Conservation (phyloP, 2,888 invertebrate species). For the Zygaena filipendulae region DNA sequence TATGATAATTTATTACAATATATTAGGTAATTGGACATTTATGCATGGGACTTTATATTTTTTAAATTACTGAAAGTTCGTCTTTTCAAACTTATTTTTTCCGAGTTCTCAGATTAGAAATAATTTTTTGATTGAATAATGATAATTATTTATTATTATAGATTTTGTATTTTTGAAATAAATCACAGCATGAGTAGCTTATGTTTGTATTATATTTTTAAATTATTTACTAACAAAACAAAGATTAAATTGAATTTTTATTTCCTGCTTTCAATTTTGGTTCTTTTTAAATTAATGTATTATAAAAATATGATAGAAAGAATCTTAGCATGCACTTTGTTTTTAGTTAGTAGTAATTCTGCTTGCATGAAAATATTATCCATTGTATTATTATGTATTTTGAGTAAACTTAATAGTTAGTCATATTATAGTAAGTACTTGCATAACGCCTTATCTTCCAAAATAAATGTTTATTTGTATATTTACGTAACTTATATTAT, state of each 20-base stretch:
- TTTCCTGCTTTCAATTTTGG: conserved; percentile 26
- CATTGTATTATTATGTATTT: conserved; percentile 30
- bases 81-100: no score
- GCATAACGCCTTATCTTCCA: conserved; percentile 61
- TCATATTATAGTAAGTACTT: conserved; percentile 21
- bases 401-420: conserved; percentile 30
- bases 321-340: conserved; percentile 56
- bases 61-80: no score
- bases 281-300: not conserved
- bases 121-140: no score
- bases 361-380: conserved; percentile 64
- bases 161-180: no score
- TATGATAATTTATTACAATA: no score
- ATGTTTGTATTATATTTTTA: not conserved
- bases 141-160: no score
- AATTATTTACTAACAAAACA: not conserved
- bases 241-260: not conserved
- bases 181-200: not conserved
- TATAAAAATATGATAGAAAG: no score
- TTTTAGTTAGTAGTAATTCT: conserved; percentile 36
- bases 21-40: no score
- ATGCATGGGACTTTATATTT: no score
- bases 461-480: conserved; percentile 63
- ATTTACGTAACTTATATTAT: no score
- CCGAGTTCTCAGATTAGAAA: no score